These are phyloP conservation scores for Ploceus nigricollis DNA, from an alignment of 2,113 vertebrate genomes.

Conservation along the genomic window DNA sequence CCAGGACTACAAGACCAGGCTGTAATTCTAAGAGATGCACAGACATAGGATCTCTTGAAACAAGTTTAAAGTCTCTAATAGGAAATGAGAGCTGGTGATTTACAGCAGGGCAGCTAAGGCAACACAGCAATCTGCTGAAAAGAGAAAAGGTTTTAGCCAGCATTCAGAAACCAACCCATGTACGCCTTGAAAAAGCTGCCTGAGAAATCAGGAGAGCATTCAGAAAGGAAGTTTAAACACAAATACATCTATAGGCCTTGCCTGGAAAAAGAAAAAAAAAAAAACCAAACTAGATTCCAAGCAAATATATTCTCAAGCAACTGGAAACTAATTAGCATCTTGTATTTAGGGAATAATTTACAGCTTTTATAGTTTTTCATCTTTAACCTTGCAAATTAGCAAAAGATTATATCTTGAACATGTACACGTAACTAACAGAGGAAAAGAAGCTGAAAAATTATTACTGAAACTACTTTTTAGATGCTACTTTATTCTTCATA, in stretches of 20 bases:
- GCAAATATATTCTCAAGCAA: neutral
- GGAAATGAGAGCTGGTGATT: neutral
- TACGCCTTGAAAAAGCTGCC: neutral
- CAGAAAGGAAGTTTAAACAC: neutral
- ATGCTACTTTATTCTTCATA: neutral
- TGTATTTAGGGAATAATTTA: neutral
- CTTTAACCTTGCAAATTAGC: neutral
- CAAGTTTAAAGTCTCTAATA: neutral
- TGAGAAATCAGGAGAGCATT: neutral
- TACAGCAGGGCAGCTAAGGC: neutral
- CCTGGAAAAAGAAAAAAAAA: neutral
- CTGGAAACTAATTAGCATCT: neutral
- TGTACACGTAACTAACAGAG: rapidly evolving
- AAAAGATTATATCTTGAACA: neutral
- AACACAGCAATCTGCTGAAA: neutral
- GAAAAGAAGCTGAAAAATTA: neutral
- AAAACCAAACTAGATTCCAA: neutral
- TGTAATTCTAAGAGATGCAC: neutral
- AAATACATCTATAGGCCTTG: neutral
- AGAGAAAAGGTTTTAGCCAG: neutral
- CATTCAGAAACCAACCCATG: neutral
- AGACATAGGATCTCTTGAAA: neutral
- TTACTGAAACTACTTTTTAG: neutral
- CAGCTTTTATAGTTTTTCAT: neutral
- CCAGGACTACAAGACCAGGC: neutral